phyloP scores from a whole-genome alignment of 2,888 invertebrate genomes.

The Tenthredo distinguenda region DNA sequence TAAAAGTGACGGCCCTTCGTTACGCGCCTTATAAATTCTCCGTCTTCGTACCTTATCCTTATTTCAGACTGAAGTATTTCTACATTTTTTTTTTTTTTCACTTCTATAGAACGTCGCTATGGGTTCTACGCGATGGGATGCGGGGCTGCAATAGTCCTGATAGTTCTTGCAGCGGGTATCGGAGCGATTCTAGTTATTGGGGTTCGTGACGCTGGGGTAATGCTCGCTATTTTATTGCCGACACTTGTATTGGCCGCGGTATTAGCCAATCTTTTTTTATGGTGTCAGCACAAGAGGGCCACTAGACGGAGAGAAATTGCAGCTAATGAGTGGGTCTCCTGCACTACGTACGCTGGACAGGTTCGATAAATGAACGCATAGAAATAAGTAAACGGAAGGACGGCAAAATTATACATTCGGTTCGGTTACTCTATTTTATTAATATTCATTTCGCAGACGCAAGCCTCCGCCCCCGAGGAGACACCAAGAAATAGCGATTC shows the following conservation, averaged over 20 bases:
- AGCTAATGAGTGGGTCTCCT: slow-evolving; percentile 57
- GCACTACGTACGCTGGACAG: slow-evolving; percentile 54
- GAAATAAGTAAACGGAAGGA: neutral
- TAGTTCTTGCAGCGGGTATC: slow-evolving; percentile 52
- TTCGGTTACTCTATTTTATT: neutral
- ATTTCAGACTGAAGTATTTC: neutral
- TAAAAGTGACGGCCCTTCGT: slow-evolving; percentile 21
- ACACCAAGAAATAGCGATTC: slow-evolving; percentile 48
- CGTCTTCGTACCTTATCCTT: neutral
- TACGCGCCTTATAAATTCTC: neutral
- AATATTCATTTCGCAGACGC: slow-evolving; percentile 34
- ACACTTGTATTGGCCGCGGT: slow-evolving; percentile 54
- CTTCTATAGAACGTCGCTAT: slow-evolving; percentile 57
- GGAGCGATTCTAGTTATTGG: slow-evolving; percentile 57
- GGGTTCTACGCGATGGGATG: slow-evolving; percentile 56
- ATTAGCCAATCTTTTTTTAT: slow-evolving; percentile 57
- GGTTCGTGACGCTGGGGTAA: slow-evolving; percentile 54
- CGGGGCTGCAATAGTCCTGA: slow-evolving; percentile 54
- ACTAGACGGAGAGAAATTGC: slow-evolving; percentile 54
- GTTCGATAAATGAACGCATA: slow-evolving; percentile 35
- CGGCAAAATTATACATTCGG: neutral
- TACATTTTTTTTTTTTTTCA: neutral
- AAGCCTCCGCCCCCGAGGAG: slow-evolving; percentile 37
- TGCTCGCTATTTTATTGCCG: slow-evolving; percentile 56
- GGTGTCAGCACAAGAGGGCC: slow-evolving; percentile 58